Evolutionary conservation across 2,888 invertebrate genomes (phyloP).

Genomic region (Eilema griseolum): DNA sequence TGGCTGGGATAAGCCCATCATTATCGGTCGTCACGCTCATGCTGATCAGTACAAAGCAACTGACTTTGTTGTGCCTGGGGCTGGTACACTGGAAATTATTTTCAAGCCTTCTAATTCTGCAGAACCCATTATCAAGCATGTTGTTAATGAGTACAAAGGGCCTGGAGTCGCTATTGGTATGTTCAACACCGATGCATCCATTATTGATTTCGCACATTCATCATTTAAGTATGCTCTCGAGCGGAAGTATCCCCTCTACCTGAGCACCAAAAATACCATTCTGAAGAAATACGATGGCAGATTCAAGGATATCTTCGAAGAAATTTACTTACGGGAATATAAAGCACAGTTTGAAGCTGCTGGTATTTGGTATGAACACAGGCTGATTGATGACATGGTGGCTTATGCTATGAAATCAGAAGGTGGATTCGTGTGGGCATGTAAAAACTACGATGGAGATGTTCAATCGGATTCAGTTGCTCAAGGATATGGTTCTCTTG

Average conservation of each 20-base stretch:
- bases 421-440: constrained; percentile 99
- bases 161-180: constrained; percentile 97
- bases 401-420: constrained; percentile 99
- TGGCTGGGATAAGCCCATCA: constrained; percentile 98
- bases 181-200: constrained; percentile 98
- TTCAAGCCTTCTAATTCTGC: constrained; percentile 90
- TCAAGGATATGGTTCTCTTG: constrained; percentile 98
- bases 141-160: constrained; percentile 94
- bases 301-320: constrained; percentile 99
- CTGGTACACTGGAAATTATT: constrained; percentile 94
- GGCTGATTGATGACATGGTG: constrained; percentile 99
- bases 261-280: constrained; percentile 99
- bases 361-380: constrained; percentile 98
- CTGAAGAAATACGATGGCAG: constrained; percentile 98
- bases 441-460: constrained; percentile 99
- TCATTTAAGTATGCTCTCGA: constrained; percentile 96
- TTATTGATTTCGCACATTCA: constrained; percentile 97
- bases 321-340: constrained; percentile 96
- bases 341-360: constrained; percentile 93
- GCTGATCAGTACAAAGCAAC: constrained; percentile 99
- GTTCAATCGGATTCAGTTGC: constrained; percentile 99
- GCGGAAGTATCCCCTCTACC: constrained; percentile 95
- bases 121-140: constrained; percentile 88
- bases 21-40: constrained; percentile 99
- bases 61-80: constrained; percentile 97